phyloP scores from a whole-genome alignment of 2,888 invertebrate genomes.

The Zaprionus lineosus region DNA sequence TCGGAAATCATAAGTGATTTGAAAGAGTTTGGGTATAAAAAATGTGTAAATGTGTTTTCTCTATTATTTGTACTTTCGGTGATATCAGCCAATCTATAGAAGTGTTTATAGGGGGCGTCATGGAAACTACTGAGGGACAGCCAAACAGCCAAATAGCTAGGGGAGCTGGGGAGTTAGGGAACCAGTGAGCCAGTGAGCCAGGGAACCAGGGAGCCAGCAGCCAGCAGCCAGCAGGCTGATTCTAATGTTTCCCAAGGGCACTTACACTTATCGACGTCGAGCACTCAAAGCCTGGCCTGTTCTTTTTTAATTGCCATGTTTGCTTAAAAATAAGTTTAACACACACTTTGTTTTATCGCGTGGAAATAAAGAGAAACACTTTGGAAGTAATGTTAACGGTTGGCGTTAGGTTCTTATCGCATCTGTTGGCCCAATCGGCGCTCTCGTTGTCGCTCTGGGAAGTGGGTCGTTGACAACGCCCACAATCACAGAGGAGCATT shows the following conservation, averaged over 20 bases:
- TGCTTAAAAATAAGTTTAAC: slow-evolving; percentile 49
- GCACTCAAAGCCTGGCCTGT: slow-evolving; percentile 23
- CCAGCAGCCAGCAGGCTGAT: too few relatives aligned
- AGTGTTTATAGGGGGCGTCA: slow-evolving; percentile 51
- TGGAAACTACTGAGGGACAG: slow-evolving; percentile 43
- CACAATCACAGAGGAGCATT: slow-evolving; percentile 35
- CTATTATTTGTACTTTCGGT: slow-evolving; percentile 6
- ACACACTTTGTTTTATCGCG: slow-evolving; percentile 46
- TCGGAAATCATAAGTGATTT: too few relatives aligned
- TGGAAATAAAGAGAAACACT: slow-evolving; percentile 61
- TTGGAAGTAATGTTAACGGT: slow-evolving; percentile 57
- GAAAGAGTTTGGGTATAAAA: not conserved
- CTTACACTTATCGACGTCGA: slow-evolving; percentile 7
- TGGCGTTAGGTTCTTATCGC: slow-evolving; percentile 14
- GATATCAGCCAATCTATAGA: slow-evolving; percentile 40
- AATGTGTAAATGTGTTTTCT: not conserved
- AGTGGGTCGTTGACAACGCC: slow-evolving; percentile 72
- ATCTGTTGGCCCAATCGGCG: slow-evolving; percentile 63
- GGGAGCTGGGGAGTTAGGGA: not conserved
- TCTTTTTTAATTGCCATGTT: slow-evolving; percentile 63
- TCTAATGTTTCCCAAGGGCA: slow-evolving; percentile 26
- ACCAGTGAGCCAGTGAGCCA: slow-evolving; percentile 21
- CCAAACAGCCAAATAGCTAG: not conserved
- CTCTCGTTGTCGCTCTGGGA: slow-evolving; percentile 61
- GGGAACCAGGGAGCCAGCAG: slow-evolving; percentile 48